Evolutionary conservation across 2,113 vertebrate genomes (phyloP), one percentile per base, ranked within the genome.

Genomic region (Aepyceros melampus): DNA sequence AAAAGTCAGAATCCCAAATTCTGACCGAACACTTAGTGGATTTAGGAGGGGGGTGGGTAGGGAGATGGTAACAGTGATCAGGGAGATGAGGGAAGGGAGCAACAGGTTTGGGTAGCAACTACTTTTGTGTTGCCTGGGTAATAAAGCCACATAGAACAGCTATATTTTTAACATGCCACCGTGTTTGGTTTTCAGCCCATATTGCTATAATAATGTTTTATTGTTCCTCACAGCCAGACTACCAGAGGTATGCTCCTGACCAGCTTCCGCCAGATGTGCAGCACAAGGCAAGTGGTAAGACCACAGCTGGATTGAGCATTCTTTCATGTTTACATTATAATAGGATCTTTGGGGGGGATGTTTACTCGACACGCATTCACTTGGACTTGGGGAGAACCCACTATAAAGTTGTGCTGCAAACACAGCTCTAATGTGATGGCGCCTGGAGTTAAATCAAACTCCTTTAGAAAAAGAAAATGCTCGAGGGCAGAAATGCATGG

Each of bases 261-360:
- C 98, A 98, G 98, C 95, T 99, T 99, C 99, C 98, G 82, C 99
- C 99, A 99, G 99, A 99, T 98, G 99, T 97, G 96, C 98, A 97
- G 97, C 98, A 96, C 97, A 97, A 98, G 98, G 97, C 98, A 78
- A 95, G 98, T 96, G 98, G 99, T 99, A 98, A 99, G 98, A 97
- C 97, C 98, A 96, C 99, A 99, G 98, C 98, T 98, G 98, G 95
- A 96, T 45, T 47, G 91, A 97, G 62, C 78, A 47, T 95, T 97
- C 97, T 98, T 98, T 98, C 97, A 97, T 97, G 86, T 89, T 98
- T 97, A 89, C 96, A 97, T 98, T 93, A 95, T 40, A 94, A 98
- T 95, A 89, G 94, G 86, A 7, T 87, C 98, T 98, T 97, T 62
- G 43, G 93, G 96, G 97, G 71, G 92, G 97, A 96, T 96, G 95